Conservation (phyloP, 2,888 invertebrate species). For the Scaptomyza tumidula region DNA sequence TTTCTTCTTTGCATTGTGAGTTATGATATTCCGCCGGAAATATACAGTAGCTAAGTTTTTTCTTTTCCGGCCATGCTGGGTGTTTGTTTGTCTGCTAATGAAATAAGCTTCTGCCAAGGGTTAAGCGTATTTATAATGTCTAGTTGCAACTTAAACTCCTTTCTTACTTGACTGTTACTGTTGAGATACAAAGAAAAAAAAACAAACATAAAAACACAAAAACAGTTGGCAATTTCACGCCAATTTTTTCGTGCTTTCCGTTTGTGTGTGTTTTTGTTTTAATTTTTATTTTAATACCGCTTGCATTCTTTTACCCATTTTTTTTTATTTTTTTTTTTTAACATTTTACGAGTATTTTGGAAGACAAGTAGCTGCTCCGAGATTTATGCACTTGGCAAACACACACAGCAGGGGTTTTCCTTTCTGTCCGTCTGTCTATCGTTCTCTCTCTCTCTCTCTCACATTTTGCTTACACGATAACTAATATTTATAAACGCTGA, state of each 20-base stretch:
- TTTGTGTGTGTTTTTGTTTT: slow-evolving; percentile 54
- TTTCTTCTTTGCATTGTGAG: slow-evolving; percentile 62
- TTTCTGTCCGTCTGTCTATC: slow-evolving; percentile 22
- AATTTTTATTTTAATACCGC: slow-evolving; percentile 76
- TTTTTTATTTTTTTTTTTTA: background rate
- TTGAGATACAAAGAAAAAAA: slow-evolving; percentile 17
- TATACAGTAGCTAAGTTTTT: slow-evolving; percentile 68
- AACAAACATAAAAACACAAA: slow-evolving; percentile 36
- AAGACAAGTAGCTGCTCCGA: slow-evolving; percentile 65
- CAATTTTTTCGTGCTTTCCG: slow-evolving; percentile 73
- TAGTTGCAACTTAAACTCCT: slow-evolving; percentile 18
- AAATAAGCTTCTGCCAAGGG: slow-evolving; percentile 81
- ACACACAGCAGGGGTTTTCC: slow-evolving; percentile 71
- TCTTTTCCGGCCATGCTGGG: slow-evolving; percentile 33
- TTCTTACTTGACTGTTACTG: slow-evolving; percentile 9
- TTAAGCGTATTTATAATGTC: slow-evolving; percentile 78
- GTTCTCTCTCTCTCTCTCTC: slow-evolving; percentile 13
- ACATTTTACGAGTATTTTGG: slow-evolving; percentile 28
- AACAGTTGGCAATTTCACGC: slow-evolving; percentile 84
- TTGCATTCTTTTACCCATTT: slow-evolving; percentile 21
- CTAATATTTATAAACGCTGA: slow-evolving; percentile 70
- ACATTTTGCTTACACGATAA: slow-evolving; percentile 65
- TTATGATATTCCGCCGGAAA: slow-evolving; percentile 84
- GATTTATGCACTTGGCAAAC: slow-evolving; percentile 82
- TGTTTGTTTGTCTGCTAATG: slow-evolving; percentile 75